Evolutionary conservation across 2,888 invertebrate genomes (phyloP).

Genomic region (Parascotia fuliginaria): DNA sequence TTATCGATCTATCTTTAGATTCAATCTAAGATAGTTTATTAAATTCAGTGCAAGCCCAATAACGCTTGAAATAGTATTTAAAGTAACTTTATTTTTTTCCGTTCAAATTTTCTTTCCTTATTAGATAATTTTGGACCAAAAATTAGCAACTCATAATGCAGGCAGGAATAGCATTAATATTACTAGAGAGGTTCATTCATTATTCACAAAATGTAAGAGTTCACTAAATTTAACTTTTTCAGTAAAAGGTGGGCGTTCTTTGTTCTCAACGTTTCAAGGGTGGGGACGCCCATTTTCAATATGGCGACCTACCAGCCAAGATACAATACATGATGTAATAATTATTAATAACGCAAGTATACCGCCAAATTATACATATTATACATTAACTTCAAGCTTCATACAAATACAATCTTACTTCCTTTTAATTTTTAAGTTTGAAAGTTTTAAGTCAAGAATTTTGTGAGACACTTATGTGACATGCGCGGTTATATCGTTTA

Average conservation of each 20-base stretch:
- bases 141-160: no score
- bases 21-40: no score
- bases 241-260: conserved; percentile 19
- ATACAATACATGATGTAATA: conserved; percentile 56
- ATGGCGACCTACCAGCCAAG: conserved; percentile 57
- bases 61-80: no score
- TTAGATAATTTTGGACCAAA: no score
- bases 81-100: no score
- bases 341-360: conserved; percentile 18
- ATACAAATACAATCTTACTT: neutral
- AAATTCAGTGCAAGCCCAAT: neutral
- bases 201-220: no score
- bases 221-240: neutral
- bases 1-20: neutral
- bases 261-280: conserved; percentile 28
- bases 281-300: conserved; percentile 72
- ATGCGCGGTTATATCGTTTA: conserved; percentile 9
- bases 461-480: neutral
- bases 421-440: neutral
- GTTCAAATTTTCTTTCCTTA: no score
- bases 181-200: no score
- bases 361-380: neutral
- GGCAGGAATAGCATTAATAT: no score
- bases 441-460: no score
- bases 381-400: neutral